Evolutionary conservation across 2,888 invertebrate species (phyloP).

Genomic region (Agrotis exclamationis): DNA sequence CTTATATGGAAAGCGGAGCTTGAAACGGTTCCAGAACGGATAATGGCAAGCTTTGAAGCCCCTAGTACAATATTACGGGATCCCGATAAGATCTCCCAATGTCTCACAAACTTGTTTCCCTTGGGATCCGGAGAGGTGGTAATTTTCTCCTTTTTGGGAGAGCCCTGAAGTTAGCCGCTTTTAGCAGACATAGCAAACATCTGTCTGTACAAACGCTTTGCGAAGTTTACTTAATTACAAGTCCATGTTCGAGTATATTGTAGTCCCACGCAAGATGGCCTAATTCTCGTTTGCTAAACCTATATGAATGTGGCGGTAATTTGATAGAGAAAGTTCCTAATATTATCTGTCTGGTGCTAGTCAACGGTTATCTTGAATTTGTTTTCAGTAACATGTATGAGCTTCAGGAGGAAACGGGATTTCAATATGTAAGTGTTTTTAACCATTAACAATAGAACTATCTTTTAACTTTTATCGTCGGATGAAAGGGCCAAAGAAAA

Average conservation of each 20-base stretch:
- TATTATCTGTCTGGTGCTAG: not conserved
- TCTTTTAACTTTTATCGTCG: not conserved
- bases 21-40: constrained; percentile 17
- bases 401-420: too few relatives aligned
- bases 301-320: constrained; percentile 20
- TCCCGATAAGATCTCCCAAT: constrained; percentile 34
- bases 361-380: too few relatives aligned
- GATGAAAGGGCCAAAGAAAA: not conserved
- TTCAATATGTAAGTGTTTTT: too few relatives aligned
- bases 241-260: constrained; percentile 34
- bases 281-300: constrained; percentile 27
- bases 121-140: not conserved
- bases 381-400: too few relatives aligned
- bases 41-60: constrained; percentile 22
- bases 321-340: constrained; percentile 39
- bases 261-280: constrained; percentile 43
- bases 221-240: constrained; percentile 29
- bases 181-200: constrained; percentile 5
- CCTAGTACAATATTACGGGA: constrained; percentile 24
- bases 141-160: constrained; percentile 40
- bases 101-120: constrained; percentile 17
- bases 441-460: not conserved
- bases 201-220: constrained; percentile 8
- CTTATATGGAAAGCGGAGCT: constrained; percentile 39
- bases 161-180: constrained; percentile 6